These are phyloP conservation scores for Tiliacea aurago DNA, from an alignment of 2,888 invertebrate genomes.

Conservation along the genomic window DNA sequence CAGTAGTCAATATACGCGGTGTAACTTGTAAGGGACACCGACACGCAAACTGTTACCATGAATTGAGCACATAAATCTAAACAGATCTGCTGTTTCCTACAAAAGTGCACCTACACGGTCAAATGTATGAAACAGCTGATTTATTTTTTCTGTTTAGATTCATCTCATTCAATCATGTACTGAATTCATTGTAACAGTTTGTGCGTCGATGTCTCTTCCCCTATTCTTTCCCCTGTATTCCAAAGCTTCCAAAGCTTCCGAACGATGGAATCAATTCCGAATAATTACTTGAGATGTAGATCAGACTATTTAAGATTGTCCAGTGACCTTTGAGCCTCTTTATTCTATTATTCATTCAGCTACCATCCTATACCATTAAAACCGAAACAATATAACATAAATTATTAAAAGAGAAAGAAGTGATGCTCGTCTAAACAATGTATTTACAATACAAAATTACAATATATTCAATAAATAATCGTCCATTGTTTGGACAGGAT, in stretches of 20 bases:
- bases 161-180: too few species aligned
- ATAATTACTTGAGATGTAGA: not conserved
- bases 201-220: not conserved
- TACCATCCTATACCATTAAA: constrained; percentile 17
- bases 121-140: not conserved
- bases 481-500: constrained; percentile 65
- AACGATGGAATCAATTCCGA: not conserved
- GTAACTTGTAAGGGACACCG: not conserved
- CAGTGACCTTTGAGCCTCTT: not conserved
- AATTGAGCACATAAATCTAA: not conserved
- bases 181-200: not conserved
- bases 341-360: constrained; percentile 23
- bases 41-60: not conserved
- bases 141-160: too few species aligned
- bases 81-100: not conserved
- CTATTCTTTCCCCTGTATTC: too few species aligned
- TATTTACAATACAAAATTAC: constrained; percentile 42
- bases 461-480: constrained; percentile 57
- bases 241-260: not conserved
- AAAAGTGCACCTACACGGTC: not conserved
- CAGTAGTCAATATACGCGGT: not conserved
- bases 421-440: constrained; percentile 49
- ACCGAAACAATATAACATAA: constrained; percentile 51
- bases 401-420: constrained; percentile 35
- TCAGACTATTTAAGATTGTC: not conserved